Conservation (phyloP, 2,797 vertebrate genomes). For the Enteromius radiatus region DNA sequence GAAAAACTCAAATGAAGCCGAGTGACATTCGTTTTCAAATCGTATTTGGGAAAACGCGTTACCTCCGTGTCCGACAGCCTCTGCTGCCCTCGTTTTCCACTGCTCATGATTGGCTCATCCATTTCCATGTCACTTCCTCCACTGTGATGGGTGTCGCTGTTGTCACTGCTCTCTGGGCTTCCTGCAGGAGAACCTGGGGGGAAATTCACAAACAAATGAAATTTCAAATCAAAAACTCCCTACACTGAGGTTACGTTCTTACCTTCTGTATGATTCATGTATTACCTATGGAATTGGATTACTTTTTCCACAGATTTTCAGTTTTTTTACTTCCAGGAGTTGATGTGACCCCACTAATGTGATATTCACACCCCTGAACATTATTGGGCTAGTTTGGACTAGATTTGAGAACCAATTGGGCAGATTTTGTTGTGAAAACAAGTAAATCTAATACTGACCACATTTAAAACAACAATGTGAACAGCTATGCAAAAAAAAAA, state of each 20-base stretch:
- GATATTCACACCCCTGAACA: too few relatives aligned
- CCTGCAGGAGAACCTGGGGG: conserved; percentile 90
- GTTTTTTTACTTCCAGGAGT: too few relatives aligned
- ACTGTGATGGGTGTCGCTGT: conserved; percentile 98
- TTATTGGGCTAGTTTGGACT: too few relatives aligned
- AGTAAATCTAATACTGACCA: too few relatives aligned
- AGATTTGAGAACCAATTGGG: too few relatives aligned
- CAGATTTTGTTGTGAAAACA: too few relatives aligned
- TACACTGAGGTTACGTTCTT: background rate
- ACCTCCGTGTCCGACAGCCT: conserved; percentile 97
- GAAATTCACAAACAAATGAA: background rate
- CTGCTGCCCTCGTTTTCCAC: conserved; percentile 91
- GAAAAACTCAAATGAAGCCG: background rate
- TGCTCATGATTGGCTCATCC: conserved; percentile 93
- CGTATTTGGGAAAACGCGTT: background rate
- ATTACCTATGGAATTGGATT: too few relatives aligned
- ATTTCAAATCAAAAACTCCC: background rate
- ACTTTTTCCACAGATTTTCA: too few relatives aligned
- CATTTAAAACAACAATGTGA: too few relatives aligned
- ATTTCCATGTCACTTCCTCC: conserved; percentile 98
- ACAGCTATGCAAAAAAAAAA: too few relatives aligned
- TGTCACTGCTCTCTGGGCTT: conserved; percentile 97
- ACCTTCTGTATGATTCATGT: too few relatives aligned
- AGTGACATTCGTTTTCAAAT: background rate
- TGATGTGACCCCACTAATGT: too few relatives aligned